A percentile compares a stretch with the other conserved stretches of the same genome.
These are phyloP conservation scores for Salpingus planirostris DNA, from an alignment of 2,888 invertebrate genomes.

Conservation along the genomic window DNA sequence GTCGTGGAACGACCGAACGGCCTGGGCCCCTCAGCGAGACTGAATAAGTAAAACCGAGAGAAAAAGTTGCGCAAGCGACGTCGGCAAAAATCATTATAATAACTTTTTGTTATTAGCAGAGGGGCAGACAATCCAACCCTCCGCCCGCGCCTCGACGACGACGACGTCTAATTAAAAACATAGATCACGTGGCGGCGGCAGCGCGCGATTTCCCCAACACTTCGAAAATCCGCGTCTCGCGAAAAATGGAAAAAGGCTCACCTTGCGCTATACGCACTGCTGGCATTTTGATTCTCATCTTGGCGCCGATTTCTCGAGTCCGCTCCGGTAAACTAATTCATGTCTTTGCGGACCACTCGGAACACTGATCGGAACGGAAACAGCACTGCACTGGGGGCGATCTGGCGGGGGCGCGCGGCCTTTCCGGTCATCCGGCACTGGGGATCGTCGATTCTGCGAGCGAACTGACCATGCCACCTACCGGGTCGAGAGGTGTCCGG, in stretches of 20 bases:
- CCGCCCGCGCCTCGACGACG: slow-evolving; percentile 18
- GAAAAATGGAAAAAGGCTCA: slow-evolving; percentile 43
- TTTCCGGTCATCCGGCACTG: no score
- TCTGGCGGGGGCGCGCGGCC: no score
- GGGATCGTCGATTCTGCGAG: slow-evolving; percentile 6
- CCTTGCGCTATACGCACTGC: slow-evolving; percentile 95
- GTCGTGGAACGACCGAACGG: no score
- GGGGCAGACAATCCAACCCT: slow-evolving; percentile 38
- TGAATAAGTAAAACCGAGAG: slow-evolving; percentile 18
- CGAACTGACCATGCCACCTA: slow-evolving; percentile 11
- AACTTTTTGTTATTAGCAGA: slow-evolving; percentile 40
- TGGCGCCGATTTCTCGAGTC: slow-evolving; percentile 38
- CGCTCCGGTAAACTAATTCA: neutral
- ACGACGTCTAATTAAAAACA: slow-evolving; percentile 20
- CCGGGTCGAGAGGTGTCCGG: slow-evolving; percentile 10
- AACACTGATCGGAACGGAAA: neutral
- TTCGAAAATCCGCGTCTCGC: neutral
- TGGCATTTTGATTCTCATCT: slow-evolving; percentile 97
- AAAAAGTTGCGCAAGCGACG: slow-evolving; percentile 39
- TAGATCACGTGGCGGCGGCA: slow-evolving; percentile 29
- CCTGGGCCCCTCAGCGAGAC: slow-evolving; percentile 13
- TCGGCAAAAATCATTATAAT: slow-evolving; percentile 41
- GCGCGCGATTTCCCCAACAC: slow-evolving; percentile 17
- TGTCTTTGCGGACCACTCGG: neutral
- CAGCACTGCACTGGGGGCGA: no score